Conservation (phyloP, 2,888 invertebrate species). For the Fragum fragum region DNA sequence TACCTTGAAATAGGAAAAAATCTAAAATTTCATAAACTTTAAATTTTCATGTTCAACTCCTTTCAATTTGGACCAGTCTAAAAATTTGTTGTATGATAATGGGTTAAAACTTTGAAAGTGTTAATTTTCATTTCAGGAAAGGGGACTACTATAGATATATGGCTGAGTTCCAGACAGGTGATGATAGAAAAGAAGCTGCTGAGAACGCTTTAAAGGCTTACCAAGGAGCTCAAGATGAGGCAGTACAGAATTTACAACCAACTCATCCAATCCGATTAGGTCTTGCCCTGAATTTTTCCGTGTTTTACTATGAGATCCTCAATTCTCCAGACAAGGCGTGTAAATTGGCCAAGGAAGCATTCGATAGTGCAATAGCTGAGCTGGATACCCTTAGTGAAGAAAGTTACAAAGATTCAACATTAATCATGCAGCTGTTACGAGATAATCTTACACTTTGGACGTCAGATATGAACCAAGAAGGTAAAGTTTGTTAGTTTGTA, state of each 20-base stretch:
- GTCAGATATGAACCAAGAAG: constrained; percentile 93
- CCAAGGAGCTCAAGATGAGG: constrained; percentile 98
- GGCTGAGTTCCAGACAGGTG: constrained; percentile 98
- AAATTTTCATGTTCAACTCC: not conserved
- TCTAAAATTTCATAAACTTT: not conserved
- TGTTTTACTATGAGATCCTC: constrained; percentile 99
- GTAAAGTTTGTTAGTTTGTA: no score
- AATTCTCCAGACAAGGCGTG: constrained; percentile 99
- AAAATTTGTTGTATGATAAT: no score
- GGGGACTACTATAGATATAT: constrained; percentile 99
- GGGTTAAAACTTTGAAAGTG: no score
- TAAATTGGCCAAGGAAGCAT: constrained; percentile 97
- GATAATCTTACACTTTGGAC: constrained; percentile 99
- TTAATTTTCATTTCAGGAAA: constrained; percentile 89
- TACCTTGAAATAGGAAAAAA: no score
- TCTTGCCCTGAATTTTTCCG: constrained; percentile 99
- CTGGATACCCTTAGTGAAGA: constrained; percentile 99
- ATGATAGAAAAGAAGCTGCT: constrained; percentile 98
- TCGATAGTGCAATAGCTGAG: constrained; percentile 99
- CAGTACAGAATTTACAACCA: constrained; percentile 92
- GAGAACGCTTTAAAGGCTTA: constrained; percentile 98
- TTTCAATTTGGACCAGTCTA: no score
- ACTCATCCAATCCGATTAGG: constrained; percentile 99
- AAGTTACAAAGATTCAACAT: constrained; percentile 98
- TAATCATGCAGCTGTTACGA: constrained; percentile 99